phyloP scores from a whole-genome alignment of 1,140 invertebrate species.

The Penaeus japonicus region DNA sequence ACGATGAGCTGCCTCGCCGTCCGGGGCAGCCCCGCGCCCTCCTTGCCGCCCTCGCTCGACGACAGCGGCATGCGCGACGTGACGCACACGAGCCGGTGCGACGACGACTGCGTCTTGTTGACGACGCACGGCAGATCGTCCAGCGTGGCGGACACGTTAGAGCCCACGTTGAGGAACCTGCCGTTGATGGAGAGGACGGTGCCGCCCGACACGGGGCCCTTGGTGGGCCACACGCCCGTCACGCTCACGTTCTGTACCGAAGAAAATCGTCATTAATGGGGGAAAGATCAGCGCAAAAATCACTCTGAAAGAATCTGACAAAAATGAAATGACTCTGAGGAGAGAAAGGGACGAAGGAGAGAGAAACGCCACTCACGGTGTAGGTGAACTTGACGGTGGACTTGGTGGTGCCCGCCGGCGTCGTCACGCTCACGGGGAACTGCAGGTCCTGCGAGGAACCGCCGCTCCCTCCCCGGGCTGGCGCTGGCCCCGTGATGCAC shows the following conservation, averaged over 20 bases:
- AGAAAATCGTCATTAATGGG: background rate
- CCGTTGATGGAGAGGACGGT: conserved; percentile 91
- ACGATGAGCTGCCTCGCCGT: conserved; percentile 63
- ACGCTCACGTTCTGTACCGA: conserved; percentile 75
- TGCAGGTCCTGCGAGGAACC: conserved; percentile 86
- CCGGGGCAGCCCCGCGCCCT: conserved; percentile 17
- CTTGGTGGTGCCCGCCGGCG: conserved; percentile 86
- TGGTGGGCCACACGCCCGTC: conserved; percentile 79
- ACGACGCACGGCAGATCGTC: conserved; percentile 89
- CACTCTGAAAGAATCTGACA: no score
- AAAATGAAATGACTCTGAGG: no score
- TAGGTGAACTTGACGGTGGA: conserved; percentile 90
- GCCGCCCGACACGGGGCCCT: conserved; percentile 93
- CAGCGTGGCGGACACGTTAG: conserved; percentile 83
- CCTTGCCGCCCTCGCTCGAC: conserved; percentile 67
- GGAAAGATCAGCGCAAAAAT: background rate
- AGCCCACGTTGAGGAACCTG: conserved; percentile 91
- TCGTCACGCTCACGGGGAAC: conserved; percentile 85
- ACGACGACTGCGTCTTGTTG: conserved; percentile 69
- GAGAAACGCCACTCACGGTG: conserved; percentile 67
- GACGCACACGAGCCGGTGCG: conserved; percentile 69
- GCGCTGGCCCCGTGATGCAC: conserved; percentile 81
- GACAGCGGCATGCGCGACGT: conserved; percentile 85
- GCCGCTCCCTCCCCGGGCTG: conserved; percentile 81
- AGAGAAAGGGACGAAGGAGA: background rate